Evolutionary conservation across 2,113 vertebrate genomes (phyloP).

Genomic region (Albula glossodonta): DNA sequence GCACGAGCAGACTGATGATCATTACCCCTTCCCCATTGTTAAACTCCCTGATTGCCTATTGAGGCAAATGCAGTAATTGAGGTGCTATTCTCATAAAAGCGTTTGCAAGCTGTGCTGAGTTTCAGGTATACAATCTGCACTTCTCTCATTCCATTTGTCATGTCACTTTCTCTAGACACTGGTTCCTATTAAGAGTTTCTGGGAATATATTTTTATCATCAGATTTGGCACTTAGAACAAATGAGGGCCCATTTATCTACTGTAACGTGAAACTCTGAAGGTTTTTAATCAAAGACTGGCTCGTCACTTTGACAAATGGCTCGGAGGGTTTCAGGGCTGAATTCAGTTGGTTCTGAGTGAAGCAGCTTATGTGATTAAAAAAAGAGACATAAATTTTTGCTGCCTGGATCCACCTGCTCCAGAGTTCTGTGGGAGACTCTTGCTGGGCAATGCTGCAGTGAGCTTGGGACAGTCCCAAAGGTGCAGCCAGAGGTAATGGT

Average conservation of each 20-base stretch:
- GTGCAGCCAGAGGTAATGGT: not conserved
- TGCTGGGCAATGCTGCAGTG: not conserved
- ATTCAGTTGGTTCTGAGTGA: conserved; percentile 22
- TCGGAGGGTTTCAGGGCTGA: conserved; percentile 26
- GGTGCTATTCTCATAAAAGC: not conserved
- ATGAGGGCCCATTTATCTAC: conserved; percentile 59
- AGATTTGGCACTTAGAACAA: conserved; percentile 46
- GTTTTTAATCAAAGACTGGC: conserved; percentile 61
- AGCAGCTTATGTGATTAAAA: conserved; percentile 25
- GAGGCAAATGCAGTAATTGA: not conserved
- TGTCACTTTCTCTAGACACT: conserved; percentile 21
- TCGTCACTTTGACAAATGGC: conserved; percentile 61
- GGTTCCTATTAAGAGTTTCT: conserved; percentile 46
- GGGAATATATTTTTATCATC: conserved; percentile 45
- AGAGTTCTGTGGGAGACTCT: conserved; percentile 35
- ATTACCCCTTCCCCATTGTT: not conserved
- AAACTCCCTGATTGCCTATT: not conserved
- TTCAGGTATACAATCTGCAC: not conserved
- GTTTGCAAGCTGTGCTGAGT: not conserved
- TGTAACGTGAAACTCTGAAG: conserved; percentile 50
- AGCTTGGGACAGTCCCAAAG: not conserved
- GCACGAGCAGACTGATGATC: too few relatives aligned
- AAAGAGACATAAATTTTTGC: not conserved
- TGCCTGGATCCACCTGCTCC: conserved; percentile 27
- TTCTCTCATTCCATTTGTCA: conserved; percentile 34